Evolutionary conservation across 2,888 invertebrate species (phyloP).

Genomic region (Mythimna ferrago): DNA sequence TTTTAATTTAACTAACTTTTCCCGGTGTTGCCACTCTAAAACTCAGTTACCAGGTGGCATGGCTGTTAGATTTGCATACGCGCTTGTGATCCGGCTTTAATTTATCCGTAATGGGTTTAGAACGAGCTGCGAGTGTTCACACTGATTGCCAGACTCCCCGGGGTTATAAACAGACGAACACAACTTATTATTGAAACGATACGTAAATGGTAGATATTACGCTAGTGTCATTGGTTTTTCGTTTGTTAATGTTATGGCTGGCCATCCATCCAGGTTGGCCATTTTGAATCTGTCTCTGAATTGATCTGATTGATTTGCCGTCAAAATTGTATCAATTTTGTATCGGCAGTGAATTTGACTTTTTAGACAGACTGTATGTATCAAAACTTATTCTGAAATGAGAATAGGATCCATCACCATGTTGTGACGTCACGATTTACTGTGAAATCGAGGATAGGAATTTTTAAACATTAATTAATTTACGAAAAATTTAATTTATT

Average conservation of each 20-base stretch:
- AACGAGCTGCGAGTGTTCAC: slow-evolving; percentile 81
- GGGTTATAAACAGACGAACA: slow-evolving; percentile 68
- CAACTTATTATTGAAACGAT: slow-evolving; percentile 61
- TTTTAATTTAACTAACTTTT: slow-evolving; percentile 63
- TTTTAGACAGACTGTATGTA: no score
- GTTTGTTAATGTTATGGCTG: background rate
- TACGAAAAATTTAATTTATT: no score
- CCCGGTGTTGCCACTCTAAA: slow-evolving; percentile 50
- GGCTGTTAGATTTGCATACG: slow-evolving; percentile 73
- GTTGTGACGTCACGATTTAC: no score
- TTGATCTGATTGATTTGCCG: no score
- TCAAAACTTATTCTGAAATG: no score
- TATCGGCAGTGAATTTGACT: no score
- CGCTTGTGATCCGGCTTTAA: slow-evolving; percentile 82
- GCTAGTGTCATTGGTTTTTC: slow-evolving; percentile 21
- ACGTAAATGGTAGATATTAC: slow-evolving; percentile 28
- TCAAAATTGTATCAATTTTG: no score
- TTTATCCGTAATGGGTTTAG: slow-evolving; percentile 87
- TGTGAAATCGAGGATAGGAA: no score
- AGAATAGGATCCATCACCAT: no score
- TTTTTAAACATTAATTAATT: no score
- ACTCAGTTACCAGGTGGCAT: slow-evolving; percentile 61
- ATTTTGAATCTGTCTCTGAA: no score
- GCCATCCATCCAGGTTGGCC: no score
- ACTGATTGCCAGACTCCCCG: slow-evolving; percentile 87